Evolutionary conservation across 2,888 invertebrate genomes (phyloP).

Genomic region (Muschampia plurimacula): DNA sequence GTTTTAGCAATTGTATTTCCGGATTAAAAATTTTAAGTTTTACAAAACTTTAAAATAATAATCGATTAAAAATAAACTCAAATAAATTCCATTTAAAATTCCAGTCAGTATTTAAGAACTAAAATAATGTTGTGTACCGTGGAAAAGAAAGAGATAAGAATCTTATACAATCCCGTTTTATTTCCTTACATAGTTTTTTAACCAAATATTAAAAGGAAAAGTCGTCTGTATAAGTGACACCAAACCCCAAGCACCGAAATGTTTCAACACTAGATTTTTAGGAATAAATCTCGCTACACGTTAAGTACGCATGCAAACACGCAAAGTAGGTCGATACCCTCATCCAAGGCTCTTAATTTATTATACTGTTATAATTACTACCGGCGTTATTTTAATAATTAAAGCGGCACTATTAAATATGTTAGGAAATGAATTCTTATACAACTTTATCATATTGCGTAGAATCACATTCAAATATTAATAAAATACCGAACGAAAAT

Average conservation of each 20-base stretch:
- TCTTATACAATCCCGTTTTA: too few relatives aligned
- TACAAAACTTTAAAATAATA: too few relatives aligned
- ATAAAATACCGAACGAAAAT: too few relatives aligned
- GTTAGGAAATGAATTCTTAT: not conserved
- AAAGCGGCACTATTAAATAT: not conserved
- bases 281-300: constrained; percentile 15
- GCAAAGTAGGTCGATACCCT: constrained; percentile 26
- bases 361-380: constrained; percentile 10
- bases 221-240: not conserved
- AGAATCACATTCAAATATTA: not conserved
- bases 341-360: constrained; percentile 9
- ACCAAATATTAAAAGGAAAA: not conserved
- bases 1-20: not conserved
- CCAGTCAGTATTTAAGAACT: too few relatives aligned
- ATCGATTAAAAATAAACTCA: too few relatives aligned
- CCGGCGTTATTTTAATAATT: constrained; percentile 20
- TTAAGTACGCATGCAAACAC: constrained; percentile 3
- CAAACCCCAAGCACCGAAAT: not conserved
- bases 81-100: too few relatives aligned
- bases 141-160: too few relatives aligned
- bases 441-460: not conserved
- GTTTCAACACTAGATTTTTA: constrained; percentile 21
- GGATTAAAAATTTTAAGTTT: too few relatives aligned
- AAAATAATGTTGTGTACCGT: too few relatives aligned
- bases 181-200: too few relatives aligned